A percentile compares a stretch with the other conserved stretches of the same genome.
Evolutionary conservation across 2,888 invertebrate genomes (phyloP).

Genomic region (Hydriomena furcata): DNA sequence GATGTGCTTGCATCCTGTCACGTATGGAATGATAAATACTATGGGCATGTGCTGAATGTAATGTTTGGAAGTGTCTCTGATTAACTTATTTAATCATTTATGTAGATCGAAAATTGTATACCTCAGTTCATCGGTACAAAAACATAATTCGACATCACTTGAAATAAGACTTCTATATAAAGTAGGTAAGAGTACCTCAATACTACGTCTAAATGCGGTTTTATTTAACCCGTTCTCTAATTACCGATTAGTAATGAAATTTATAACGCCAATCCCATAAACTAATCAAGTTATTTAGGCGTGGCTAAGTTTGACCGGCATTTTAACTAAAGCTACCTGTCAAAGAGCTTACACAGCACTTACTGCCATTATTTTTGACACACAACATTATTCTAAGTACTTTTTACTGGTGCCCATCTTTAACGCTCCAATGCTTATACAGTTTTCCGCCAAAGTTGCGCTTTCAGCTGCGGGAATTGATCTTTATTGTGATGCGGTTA

Average conservation of each 20-base stretch:
- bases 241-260: slow-evolving; percentile 6
- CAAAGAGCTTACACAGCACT: slow-evolving; percentile 21
- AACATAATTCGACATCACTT: too few species aligned
- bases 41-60: too few species aligned
- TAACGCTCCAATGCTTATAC: slow-evolving; percentile 30
- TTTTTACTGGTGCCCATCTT: slow-evolving; percentile 32
- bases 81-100: too few species aligned
- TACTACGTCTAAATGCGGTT: too few species aligned
- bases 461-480: slow-evolving; percentile 11
- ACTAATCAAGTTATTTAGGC: slow-evolving; percentile 22
- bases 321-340: slow-evolving; percentile 16
- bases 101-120: too few species aligned
- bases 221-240: slow-evolving; percentile 3
- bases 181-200: too few species aligned
- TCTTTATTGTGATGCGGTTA: slow-evolving; percentile 18
- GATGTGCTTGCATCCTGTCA: too few species aligned
- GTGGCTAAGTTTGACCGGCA: slow-evolving; percentile 20
- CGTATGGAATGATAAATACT: too few species aligned
- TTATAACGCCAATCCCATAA: slow-evolving; percentile 9
- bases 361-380: slow-evolving; percentile 27
- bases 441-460: slow-evolving; percentile 14
- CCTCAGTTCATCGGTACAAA: too few species aligned
- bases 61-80: too few species aligned
- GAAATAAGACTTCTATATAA: too few species aligned
- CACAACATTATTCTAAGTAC: slow-evolving; percentile 21